A percentile compares a stretch with the other conserved stretches of the same genome.
These are phyloP conservation scores for Anastatus disparis DNA, from an alignment of 1,140 invertebrate species.

Conservation along the genomic window DNA sequence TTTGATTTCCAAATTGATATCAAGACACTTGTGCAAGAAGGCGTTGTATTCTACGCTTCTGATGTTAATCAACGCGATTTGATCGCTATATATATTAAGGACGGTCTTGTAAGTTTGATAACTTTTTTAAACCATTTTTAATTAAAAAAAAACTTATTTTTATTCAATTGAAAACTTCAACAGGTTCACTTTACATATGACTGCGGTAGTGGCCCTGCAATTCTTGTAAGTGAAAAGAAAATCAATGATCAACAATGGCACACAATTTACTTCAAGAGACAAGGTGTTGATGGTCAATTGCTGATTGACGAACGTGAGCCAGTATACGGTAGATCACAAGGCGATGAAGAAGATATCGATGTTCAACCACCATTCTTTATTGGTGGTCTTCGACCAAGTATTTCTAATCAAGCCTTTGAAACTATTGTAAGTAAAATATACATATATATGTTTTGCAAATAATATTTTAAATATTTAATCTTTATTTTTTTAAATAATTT, in stretches of 20 bases:
- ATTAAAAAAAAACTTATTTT: too few relatives aligned
- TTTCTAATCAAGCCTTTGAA: constrained; percentile 46
- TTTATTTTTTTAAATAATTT: constrained; percentile 5
- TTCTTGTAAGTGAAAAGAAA: constrained; percentile 66
- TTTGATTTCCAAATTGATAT: constrained; percentile 85
- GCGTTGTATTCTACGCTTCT: constrained; percentile 87
- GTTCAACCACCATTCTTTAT: constrained; percentile 80
- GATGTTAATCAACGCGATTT: constrained; percentile 78
- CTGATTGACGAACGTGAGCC: constrained; percentile 74
- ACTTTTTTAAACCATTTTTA: not conserved
- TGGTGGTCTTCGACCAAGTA: constrained; percentile 73
- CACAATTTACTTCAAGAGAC: constrained; percentile 72
- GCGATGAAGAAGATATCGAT: constrained; percentile 71
- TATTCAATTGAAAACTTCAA: constrained; percentile 14
- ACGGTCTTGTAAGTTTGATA: constrained; percentile 74
- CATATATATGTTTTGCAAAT: too few relatives aligned
- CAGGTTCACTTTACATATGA: constrained; percentile 78
- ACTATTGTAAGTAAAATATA: constrained; percentile 57
- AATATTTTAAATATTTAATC: too few relatives aligned
- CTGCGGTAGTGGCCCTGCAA: constrained; percentile 76
- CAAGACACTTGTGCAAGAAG: constrained; percentile 80
- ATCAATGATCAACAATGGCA: constrained; percentile 93
- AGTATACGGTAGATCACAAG: constrained; percentile 68
- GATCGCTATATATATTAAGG: constrained; percentile 82
- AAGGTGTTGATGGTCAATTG: constrained; percentile 72